phyloP scores from a whole-genome alignment of 2,888 invertebrate species.

The Chymomyza fuscimana region DNA sequence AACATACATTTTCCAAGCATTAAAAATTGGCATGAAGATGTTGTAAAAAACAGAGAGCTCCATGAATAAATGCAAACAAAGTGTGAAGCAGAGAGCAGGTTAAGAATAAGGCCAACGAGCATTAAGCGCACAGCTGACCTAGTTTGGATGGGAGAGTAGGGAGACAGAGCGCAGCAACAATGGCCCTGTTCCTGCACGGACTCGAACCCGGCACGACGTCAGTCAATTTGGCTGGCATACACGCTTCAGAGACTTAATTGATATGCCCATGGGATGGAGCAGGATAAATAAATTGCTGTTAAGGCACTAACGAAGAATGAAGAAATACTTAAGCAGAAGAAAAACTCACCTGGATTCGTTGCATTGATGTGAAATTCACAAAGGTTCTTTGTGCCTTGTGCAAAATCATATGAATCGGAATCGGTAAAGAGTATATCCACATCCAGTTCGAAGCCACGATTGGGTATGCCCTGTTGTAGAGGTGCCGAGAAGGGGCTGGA shows the following conservation, averaged over 20 bases:
- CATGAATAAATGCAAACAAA: neutral
- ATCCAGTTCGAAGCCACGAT: conserved; percentile 90
- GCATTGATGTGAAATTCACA: conserved; percentile 90
- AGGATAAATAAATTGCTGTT: conserved; percentile 10
- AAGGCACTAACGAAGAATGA: neutral
- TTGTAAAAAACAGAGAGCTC: neutral
- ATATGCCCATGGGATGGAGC: neutral
- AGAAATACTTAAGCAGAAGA: neutral
- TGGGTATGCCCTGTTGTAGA: conserved; percentile 84
- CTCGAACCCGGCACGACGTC: neutral
- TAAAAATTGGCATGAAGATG: neutral
- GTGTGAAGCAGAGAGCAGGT: neutral
- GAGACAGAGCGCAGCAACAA: neutral
- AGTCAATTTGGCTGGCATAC: conserved; percentile 3
- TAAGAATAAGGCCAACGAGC: conserved; percentile 3
- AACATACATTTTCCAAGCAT: neutral
- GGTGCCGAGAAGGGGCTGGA: conserved; percentile 92
- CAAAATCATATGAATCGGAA: conserved; percentile 92
- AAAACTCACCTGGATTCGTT: conserved; percentile 81
- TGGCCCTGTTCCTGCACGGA: neutral
- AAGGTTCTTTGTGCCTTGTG: conserved; percentile 81
- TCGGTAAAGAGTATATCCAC: conserved; percentile 94
- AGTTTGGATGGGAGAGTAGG: conserved; percentile 14
- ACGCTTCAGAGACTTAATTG: conserved; percentile 10
- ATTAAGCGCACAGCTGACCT: conserved; percentile 38